Base-by-base conservation (phyloP, 1,140 invertebrate genomes). In the Cyrtorhinus lividipennis region DNA sequence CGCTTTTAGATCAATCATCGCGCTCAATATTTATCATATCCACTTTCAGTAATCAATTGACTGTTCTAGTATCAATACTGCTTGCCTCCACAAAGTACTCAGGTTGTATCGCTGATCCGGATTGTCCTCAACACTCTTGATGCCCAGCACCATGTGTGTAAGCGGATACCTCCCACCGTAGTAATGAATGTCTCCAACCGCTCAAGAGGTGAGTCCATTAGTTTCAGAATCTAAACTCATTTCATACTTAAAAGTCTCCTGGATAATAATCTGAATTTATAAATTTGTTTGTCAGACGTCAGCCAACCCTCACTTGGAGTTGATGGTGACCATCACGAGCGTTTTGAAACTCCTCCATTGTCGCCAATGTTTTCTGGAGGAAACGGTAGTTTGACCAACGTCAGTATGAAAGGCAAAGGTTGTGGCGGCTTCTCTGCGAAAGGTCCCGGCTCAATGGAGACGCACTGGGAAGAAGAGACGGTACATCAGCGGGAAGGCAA, bases 41-140 rank as follows among this genome's bases (percentile, higher is more conserved):
- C 15, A 38, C 15, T n/a, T 38, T 38, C 30, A 15, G 5, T 38
- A 15, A 38, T 38, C 30, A 15, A 38, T 38, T 38, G 5, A 8
- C 30, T 61, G 59, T 77, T 79, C 45, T 72, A 95, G 89, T 97
- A 96, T 73, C 88, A 94, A 68, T 97, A 96, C 72, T 87, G 83
- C 62, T 83, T 83, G 60, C 85, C 86, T n/a, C 82, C 87, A 0
- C 77, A 90, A 66, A 88, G 85, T 69, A 81, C 79, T 24, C 86
- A 90, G 68, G 80, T 95, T 2, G 84, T 89, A 64, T 80, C 84
- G 1, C 76, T 96, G 53, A 84, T 98, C 45, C 82, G 86, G 68
- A 91, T 97, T 67, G 87, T 97, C n/a, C 79, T 98, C 56, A 94
- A 95, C 72, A 96, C 93, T 0, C 72, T 98, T 56, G 88, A 95